Conservation (phyloP, 2,797 vertebrate genomes). For the Eurystomus glaucurus region DNA sequence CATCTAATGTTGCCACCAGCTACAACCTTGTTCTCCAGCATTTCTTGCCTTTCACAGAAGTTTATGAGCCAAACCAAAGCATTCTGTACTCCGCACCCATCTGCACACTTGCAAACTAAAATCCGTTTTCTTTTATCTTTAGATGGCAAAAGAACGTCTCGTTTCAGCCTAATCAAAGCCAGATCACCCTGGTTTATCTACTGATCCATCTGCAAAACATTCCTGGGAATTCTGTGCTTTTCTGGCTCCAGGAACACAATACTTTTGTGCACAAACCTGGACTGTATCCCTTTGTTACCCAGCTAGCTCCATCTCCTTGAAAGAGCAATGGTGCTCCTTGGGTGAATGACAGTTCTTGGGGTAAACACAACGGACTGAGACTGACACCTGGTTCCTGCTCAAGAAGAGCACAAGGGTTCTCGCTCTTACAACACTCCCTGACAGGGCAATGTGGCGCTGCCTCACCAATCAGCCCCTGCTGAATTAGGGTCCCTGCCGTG, state of each 20-base stretch:
- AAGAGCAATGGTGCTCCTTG: neutral
- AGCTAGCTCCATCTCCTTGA: neutral
- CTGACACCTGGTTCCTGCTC: neutral
- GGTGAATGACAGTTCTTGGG: neutral
- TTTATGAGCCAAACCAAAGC: conserved; percentile 41
- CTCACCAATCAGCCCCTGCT: neutral
- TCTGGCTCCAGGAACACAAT: neutral
- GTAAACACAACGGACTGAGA: neutral
- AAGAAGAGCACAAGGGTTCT: neutral
- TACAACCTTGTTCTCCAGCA: conserved; percentile 23
- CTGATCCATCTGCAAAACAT: conserved; percentile 24
- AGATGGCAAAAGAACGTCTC: neutral
- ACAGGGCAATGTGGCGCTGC: fast-evolving
- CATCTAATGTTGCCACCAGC: conserved; percentile 17
- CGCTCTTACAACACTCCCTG: neutral
- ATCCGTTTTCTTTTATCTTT: conserved; percentile 21
- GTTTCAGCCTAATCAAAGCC: conserved; percentile 24
- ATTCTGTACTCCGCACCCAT: conserved; percentile 19
- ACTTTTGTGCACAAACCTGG: neutral
- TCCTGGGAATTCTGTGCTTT: neutral
- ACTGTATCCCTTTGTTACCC: fast-evolving
- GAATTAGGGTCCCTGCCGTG: neutral
- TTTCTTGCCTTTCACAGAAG: conserved; percentile 22
- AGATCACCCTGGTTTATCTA: conserved; percentile 11
- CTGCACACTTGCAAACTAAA: conserved; percentile 12